Evolutionary conservation across 2,888 invertebrate species (phyloP), one percentile per base, ranked within the genome.

Genomic region (Tethea ocularis): DNA sequence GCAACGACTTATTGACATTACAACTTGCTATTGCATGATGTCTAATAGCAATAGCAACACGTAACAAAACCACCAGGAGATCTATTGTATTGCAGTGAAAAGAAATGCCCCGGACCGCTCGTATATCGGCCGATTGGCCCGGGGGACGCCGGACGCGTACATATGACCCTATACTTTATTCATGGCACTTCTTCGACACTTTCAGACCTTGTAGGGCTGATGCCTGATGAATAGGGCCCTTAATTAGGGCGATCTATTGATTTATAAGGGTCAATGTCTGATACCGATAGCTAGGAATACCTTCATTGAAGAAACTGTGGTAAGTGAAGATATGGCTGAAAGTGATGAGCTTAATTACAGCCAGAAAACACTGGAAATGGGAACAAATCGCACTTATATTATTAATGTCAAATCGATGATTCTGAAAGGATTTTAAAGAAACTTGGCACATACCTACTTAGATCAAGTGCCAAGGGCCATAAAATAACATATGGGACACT

Each of bases 41-140:
- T 11, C 7, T 17, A 11, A 59, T 41, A 54, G 23, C 51, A 57
- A 52, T 38, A 56, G 1, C 41, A 8, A 68, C 26, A 78, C 69
- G 69, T 68, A 76, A 72, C 69, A 54, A 41, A 6, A 13, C 57
- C 58, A 63, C 55, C 55, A 63, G 68, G 46, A 46, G 73, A 73
- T 71, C 70, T 70, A 78, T 79, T 79, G 80, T 79, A 72, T 74
- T 59, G 69, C 59, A 58, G 63, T 69, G 71, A 71, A 78, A 81
- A 80, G 77, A 74, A 78, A 75, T 74, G 67, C 67, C 61, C 52
- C 57, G 62, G 61, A 68, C 71, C 61, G 64, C 71, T 77, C 77
- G 81, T 78, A 80, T 75, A 80, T 81, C 73, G 70, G 20, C 60
- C 72, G 66, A 74, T 74, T 71, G 75, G 71, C 66, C 57, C 61